phyloP scores from a whole-genome alignment of 2,888 invertebrate genomes.

The Geotrupes spiniger region DNA sequence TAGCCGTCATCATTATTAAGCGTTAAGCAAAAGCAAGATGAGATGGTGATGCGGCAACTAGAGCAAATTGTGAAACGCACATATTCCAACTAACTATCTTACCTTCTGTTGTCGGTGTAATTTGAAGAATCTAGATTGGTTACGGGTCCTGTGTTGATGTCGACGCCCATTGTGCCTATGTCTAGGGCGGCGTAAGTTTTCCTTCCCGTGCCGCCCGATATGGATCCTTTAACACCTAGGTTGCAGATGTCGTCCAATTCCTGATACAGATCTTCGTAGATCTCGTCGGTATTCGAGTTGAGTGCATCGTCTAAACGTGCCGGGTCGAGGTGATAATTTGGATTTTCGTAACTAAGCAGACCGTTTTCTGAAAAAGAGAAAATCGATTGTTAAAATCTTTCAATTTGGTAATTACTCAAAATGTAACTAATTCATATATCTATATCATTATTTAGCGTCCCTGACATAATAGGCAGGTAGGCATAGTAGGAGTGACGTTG shows the following conservation, averaged over 20 bases:
- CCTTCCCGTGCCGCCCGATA: constrained; percentile 54
- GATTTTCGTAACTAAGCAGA: constrained; percentile 86
- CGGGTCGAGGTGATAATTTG: constrained; percentile 83
- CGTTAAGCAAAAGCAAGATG: constrained; percentile 7
- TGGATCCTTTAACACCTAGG: constrained; percentile 55
- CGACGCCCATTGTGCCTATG: constrained; percentile 69
- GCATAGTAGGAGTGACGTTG: no score
- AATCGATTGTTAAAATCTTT: no score
- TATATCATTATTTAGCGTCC: no score
- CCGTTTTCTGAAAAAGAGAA: constrained; percentile 74
- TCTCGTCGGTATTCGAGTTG: constrained; percentile 61
- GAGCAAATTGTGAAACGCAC: not conserved
- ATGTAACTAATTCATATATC: no score
- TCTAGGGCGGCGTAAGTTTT: constrained; percentile 66
- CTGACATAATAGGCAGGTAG: no score
- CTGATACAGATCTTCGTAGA: constrained; percentile 72
- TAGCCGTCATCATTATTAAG: no score
- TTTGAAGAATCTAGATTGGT: constrained; percentile 50
- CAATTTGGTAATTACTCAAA: no score
- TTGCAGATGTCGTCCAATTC: constrained; percentile 59
- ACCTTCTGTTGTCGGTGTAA: constrained; percentile 55
- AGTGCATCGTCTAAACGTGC: constrained; percentile 73
- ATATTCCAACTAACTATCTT: no score
- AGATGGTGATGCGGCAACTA: not conserved
- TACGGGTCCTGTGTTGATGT: constrained; percentile 60